A percentile compares a stretch with the other conserved stretches of the same genome.
These are phyloP conservation scores for Cygnus buccinator DNA, from an alignment of 2,113 vertebrate genomes.

Conservation along the genomic window DNA sequence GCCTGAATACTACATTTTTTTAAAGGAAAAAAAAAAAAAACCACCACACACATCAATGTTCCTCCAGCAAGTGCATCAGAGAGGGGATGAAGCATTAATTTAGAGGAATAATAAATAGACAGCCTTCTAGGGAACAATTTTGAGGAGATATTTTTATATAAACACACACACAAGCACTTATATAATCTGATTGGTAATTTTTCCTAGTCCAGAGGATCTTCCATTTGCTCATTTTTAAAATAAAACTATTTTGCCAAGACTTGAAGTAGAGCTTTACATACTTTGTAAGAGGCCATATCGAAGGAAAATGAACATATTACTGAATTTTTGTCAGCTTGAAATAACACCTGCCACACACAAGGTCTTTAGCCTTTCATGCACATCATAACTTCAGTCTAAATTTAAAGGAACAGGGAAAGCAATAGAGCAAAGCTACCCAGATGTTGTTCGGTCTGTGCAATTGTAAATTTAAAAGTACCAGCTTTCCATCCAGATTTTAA, in stretches of 20 bases:
- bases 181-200: not conserved
- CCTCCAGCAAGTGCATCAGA: not conserved
- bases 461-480: constrained; percentile 81
- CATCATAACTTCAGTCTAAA: constrained; percentile 87
- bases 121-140: not conserved
- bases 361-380: constrained; percentile 82
- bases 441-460: constrained; percentile 88
- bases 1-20: not conserved
- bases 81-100: not conserved
- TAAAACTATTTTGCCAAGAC: not conserved
- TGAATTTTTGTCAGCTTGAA: constrained; percentile 76
- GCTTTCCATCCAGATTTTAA: constrained; percentile 80
- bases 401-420: constrained; percentile 88
- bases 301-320: constrained; percentile 73
- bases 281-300: constrained; percentile 57
- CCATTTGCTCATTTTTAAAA: not conserved
- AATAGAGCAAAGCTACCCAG: constrained; percentile 85
- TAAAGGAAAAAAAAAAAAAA: not conserved
- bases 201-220: not conserved
- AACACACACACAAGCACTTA: not conserved
- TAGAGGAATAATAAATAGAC: not conserved
- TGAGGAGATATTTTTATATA: not conserved
- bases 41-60: not conserved
- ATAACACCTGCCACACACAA: constrained; percentile 80
- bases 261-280: not conserved